These are phyloP conservation scores for Andrena camellia DNA, from an alignment of 2,888 invertebrate species.

Conservation along the genomic window DNA sequence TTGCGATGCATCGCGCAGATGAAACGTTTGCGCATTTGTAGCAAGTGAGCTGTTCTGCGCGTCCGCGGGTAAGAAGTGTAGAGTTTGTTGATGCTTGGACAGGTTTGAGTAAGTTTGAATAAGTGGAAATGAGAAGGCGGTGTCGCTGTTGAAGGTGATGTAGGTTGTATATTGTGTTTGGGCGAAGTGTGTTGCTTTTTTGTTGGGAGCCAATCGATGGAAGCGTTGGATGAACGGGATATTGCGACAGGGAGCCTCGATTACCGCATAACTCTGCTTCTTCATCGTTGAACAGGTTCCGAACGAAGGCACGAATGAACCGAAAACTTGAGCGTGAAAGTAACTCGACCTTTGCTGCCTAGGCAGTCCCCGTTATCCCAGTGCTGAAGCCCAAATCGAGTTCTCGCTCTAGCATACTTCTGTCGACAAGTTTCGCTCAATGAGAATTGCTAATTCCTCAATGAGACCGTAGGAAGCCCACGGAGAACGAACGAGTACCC, in stretches of 20 bases:
- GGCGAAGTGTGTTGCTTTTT: too few species aligned
- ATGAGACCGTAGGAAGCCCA: background rate
- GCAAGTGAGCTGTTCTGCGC: too few species aligned
- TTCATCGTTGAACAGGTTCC: slow-evolving; percentile 27
- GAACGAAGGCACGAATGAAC: slow-evolving; percentile 26
- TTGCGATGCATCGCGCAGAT: too few species aligned
- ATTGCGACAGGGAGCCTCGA: slow-evolving; percentile 29
- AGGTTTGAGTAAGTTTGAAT: background rate
- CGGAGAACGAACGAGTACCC: background rate
- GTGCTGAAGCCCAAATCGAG: slow-evolving; percentile 20
- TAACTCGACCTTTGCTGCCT: slow-evolving; percentile 43
- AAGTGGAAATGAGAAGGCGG: background rate
- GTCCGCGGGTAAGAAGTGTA: background rate
- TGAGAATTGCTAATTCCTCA: background rate
- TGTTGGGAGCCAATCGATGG: slow-evolving; percentile 15
- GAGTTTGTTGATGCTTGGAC: background rate
- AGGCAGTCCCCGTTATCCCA: slow-evolving; percentile 4
- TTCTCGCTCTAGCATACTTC: slow-evolving; percentile 4
- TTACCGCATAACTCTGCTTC: background rate
- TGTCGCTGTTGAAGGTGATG: too few species aligned
- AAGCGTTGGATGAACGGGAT: slow-evolving; percentile 2
- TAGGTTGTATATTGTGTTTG: too few species aligned
- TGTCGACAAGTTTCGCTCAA: slow-evolving; percentile 6
- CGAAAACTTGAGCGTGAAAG: slow-evolving; percentile 34
- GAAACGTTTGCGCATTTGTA: too few species aligned